A percentile compares a stretch with the other conserved stretches of the same genome.
These are phyloP conservation scores for Epistrophe grossulariae DNA, from an alignment of 2,888 invertebrate genomes.

Conservation along the genomic window DNA sequence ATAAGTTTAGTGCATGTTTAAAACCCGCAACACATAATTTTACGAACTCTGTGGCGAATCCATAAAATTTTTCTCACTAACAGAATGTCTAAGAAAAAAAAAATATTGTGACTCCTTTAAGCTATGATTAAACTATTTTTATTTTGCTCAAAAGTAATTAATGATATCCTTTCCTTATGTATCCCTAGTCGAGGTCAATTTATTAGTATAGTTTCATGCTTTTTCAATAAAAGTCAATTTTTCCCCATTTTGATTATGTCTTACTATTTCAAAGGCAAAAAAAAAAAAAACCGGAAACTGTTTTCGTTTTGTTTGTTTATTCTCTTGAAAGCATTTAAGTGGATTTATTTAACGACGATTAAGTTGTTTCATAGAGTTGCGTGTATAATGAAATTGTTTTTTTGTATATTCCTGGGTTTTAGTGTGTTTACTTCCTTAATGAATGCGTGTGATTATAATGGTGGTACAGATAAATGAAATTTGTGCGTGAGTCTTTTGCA, in stretches of 20 bases:
- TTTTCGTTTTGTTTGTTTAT: constrained; percentile 9
- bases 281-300: constrained; percentile 37
- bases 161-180: background rate
- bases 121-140: background rate
- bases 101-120: background rate
- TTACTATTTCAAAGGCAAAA: constrained; percentile 13
- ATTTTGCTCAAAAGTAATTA: constrained; percentile 7
- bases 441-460: constrained; percentile 8
- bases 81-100: too few species aligned
- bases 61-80: too few species aligned
- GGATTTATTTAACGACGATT: constrained; percentile 31
- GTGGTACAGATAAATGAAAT: constrained; percentile 8
- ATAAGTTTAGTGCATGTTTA: too few species aligned
- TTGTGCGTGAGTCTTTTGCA: constrained; percentile 10
- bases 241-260: constrained; percentile 40
- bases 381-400: background rate
- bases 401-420: background rate
- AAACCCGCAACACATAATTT: too few species aligned
- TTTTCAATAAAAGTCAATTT: constrained; percentile 32
- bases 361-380: constrained; percentile 24
- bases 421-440: constrained; percentile 25
- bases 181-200: background rate
- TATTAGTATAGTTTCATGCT: constrained; percentile 9
- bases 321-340: constrained; percentile 28
- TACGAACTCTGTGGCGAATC: too few species aligned